phyloP scores from a whole-genome alignment of 2,888 invertebrate species.

The Rhyacophila evoluta region DNA sequence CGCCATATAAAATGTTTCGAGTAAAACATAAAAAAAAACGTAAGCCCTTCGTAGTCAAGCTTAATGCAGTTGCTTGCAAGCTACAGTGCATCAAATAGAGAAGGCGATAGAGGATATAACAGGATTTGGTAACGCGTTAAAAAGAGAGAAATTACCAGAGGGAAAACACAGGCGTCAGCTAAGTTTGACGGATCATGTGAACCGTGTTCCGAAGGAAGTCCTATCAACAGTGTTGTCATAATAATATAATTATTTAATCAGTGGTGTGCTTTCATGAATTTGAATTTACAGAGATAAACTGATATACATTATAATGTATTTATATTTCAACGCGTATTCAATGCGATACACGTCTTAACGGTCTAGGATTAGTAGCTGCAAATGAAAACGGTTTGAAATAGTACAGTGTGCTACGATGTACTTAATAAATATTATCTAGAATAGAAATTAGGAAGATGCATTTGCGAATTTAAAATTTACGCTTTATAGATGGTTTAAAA shows the following conservation, averaged over 20 bases:
- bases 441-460: too few species aligned
- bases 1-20: neutral
- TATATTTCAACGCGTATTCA: too few species aligned
- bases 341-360: too few species aligned
- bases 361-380: too few species aligned
- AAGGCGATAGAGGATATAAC: neutral
- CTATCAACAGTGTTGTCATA: slow-evolving; percentile 1
- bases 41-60: neutral
- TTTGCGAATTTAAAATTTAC: too few species aligned
- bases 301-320: too few species aligned
- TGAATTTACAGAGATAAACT: too few species aligned
- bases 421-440: too few species aligned
- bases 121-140: neutral
- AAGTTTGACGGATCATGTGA: neutral
- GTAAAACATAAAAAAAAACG: neutral
- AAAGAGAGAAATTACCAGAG: neutral
- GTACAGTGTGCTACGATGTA: too few species aligned
- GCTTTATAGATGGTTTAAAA: too few species aligned
- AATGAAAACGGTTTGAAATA: too few species aligned
- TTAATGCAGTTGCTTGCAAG: neutral
- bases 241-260: neutral
- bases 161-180: neutral
- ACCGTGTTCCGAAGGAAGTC: neutral
- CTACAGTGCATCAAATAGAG: neutral
- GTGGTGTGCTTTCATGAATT: too few species aligned